These are phyloP conservation scores for Tiliacea citrago DNA, from an alignment of 2,888 invertebrate species.

Conservation along the genomic window DNA sequence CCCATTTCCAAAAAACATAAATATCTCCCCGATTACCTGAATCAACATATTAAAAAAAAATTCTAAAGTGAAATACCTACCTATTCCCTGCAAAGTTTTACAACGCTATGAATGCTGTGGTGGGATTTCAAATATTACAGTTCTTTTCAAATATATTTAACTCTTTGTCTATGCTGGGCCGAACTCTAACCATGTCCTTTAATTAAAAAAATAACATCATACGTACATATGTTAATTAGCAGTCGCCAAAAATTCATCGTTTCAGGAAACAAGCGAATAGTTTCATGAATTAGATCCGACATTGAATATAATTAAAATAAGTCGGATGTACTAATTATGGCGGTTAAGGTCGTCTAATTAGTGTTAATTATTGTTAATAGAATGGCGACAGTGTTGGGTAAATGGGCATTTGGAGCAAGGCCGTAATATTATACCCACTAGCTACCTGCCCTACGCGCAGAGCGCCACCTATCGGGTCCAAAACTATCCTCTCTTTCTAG, in stretches of 20 bases:
- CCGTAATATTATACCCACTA: conserved; percentile 67
- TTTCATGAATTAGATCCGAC: conserved; percentile 73
- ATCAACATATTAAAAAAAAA: no score
- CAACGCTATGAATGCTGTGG: no score
- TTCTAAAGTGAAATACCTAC: no score
- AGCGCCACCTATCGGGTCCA: neutral
- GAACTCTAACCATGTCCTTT: neutral
- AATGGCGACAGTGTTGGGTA: conserved; percentile 53
- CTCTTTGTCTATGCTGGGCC: no score
- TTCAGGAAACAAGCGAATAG: conserved; percentile 63
- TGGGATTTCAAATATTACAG: no score
- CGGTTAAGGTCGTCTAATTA: conserved; percentile 81
- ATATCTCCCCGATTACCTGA: neutral
- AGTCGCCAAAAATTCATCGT: conserved; percentile 54
- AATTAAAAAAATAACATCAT: neutral
- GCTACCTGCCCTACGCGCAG: neutral
- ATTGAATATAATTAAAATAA: conserved; percentile 74
- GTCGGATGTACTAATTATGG: conserved; percentile 81
- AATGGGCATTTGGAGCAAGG: conserved; percentile 70
- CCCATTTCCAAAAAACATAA: neutral
- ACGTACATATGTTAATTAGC: conserved; percentile 22
- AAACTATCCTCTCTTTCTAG: neutral
- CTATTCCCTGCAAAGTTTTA: no score
- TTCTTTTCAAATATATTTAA: no score
- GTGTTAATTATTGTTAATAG: conserved; percentile 79